These are phyloP conservation scores for Phenganax subtilis DNA, from an alignment of 92 coral and sea anemone genomes.

Conservation along the genomic window DNA sequence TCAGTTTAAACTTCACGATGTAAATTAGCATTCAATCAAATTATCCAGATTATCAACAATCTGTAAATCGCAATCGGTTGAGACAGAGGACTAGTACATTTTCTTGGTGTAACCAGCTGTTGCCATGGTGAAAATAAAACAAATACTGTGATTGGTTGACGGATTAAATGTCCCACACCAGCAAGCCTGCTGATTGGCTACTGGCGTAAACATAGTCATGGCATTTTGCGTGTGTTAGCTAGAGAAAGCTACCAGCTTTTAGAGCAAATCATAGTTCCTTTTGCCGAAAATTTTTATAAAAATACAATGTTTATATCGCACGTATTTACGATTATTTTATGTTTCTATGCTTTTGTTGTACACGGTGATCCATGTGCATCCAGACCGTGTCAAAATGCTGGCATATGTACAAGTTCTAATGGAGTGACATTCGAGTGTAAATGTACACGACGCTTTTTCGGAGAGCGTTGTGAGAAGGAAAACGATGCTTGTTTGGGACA, in stretches of 20 bases:
- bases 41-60: no score
- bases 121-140: slow-evolving; percentile 32
- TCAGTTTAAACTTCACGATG: no score
- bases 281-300: neutral
- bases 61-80: no score
- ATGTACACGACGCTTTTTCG: slow-evolving; percentile 68
- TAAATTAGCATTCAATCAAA: no score
- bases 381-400: slow-evolving; percentile 83
- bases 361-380: slow-evolving; percentile 63
- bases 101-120: neutral
- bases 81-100: no score
- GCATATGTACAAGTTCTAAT: slow-evolving; percentile 60
- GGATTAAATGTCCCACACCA: slow-evolving; percentile 27
- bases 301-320: neutral
- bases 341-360: slow-evolving; percentile 19
- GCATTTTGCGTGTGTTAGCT: slow-evolving; percentile 12
- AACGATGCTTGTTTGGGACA: slow-evolving; percentile 59
- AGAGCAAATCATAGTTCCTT: neutral
- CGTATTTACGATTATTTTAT: neutral
- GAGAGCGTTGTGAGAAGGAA: slow-evolving; percentile 63
- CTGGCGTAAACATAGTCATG: slow-evolving; percentile 32
- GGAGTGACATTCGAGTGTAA: slow-evolving; percentile 67
- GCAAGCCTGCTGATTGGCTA: slow-evolving; percentile 29
- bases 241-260: slow-evolving; percentile 21
- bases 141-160: slow-evolving; percentile 19